Percentiles rank a stretch among this genome's conserved stretches.
Evolutionary conservation across 2,113 vertebrate species (phyloP).

Genomic region (Caretta caretta): DNA sequence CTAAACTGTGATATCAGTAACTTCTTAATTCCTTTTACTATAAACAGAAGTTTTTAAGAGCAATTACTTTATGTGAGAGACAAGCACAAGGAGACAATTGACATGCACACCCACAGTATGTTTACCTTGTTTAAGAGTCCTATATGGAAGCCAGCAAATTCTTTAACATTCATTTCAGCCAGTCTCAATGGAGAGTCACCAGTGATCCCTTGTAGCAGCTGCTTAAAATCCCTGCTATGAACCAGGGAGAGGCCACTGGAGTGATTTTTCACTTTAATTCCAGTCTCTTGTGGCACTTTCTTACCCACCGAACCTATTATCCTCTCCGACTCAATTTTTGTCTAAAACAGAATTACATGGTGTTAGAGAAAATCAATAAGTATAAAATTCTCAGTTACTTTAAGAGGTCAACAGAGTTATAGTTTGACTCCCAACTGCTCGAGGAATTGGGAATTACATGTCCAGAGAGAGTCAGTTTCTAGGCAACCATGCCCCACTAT

Average conservation of each 20-base stretch:
- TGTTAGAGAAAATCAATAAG: conserved; percentile 67
- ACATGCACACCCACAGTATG: background rate
- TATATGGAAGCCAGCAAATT: conserved; percentile 89
- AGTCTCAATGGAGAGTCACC: conserved; percentile 83
- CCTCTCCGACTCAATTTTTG: conserved; percentile 90
- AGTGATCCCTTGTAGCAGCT: conserved; percentile 86
- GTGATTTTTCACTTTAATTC: conserved; percentile 91
- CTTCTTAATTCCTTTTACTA: background rate
- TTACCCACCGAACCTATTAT: conserved; percentile 92
- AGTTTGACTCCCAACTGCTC: conserved; percentile 54
- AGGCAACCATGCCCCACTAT: conserved; percentile 26
- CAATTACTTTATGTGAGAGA: background rate
- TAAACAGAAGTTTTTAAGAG: background rate
- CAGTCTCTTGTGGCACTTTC: conserved; percentile 88
- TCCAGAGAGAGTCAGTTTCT: conserved; percentile 32
- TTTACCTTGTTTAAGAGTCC: conserved; percentile 90
- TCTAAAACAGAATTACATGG: conserved; percentile 80
- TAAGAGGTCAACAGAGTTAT: conserved; percentile 43
- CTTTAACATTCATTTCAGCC: conserved; percentile 86
- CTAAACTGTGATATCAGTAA: background rate
- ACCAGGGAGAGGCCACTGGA: conserved; percentile 83
- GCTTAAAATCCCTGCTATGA: conserved; percentile 86
- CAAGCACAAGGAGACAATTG: background rate
- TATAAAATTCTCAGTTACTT: conserved; percentile 61
- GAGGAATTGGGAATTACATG: conserved; percentile 63